A percentile compares a stretch with the other conserved stretches of the same genome.
phyloP scores from a whole-genome alignment of 92 coral and sea anemone genomes.

The Zoanthus sansibaricus region DNA sequence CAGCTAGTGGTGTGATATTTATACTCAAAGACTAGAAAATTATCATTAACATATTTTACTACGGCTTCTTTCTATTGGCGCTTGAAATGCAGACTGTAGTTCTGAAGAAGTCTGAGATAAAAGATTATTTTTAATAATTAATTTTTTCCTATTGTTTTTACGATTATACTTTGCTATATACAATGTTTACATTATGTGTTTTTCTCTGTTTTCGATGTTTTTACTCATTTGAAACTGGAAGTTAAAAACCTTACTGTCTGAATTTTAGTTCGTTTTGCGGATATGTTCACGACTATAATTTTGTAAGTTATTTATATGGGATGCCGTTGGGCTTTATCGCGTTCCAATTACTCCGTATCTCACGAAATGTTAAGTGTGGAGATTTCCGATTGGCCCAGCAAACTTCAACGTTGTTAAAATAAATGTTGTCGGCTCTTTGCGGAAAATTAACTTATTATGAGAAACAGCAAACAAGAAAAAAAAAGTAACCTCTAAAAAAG shows the following conservation, averaged over 20 bases:
- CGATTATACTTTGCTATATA: not conserved
- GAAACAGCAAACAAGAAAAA: not conserved
- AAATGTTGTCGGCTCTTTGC: not conserved
- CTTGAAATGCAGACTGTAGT: slow-evolving; percentile 29
- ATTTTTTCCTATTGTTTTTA: not conserved
- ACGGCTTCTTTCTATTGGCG: slow-evolving; percentile 35
- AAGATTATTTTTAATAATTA: slow-evolving; percentile 27
- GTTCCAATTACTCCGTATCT: not conserved
- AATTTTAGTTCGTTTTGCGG: not conserved
- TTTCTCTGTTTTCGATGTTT: not conserved
- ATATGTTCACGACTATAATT: not conserved
- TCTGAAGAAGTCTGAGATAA: slow-evolving; percentile 11
- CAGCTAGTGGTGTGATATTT: slow-evolving; percentile 31
- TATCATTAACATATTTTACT: slow-evolving; percentile 37
- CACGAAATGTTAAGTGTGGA: not conserved
- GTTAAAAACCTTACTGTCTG: not conserved
- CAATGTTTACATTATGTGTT: not conserved
- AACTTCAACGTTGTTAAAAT: not conserved
- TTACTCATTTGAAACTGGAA: not conserved
- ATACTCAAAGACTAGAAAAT: slow-evolving; percentile 12
- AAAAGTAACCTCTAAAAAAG: not conserved
- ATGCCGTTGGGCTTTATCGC: not conserved
- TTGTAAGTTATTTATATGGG: not conserved
- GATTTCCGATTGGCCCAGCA: not conserved
- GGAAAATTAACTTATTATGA: not conserved